phyloP scores from a whole-genome alignment of 2,888 invertebrate species.

The Ichneumoninae sp. region DNA sequence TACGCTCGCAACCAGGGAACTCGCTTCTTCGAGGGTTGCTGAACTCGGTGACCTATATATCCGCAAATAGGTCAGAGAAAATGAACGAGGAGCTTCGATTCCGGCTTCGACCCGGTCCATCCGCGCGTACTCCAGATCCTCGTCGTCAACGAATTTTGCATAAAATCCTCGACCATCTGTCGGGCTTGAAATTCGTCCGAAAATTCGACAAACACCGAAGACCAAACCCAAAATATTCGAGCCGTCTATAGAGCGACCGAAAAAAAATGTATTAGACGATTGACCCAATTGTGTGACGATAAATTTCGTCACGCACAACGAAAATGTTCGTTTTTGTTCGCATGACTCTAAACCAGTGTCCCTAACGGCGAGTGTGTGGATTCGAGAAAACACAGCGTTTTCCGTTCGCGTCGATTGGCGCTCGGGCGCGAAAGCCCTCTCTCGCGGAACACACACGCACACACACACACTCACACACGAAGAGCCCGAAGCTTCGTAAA shows the following conservation, averaged over 20 bases:
- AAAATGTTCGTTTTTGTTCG: not conserved
- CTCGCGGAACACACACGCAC: conserved; percentile 28
- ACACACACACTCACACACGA: conserved; percentile 20
- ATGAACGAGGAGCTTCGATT: conserved; percentile 73
- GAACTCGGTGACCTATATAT: conserved; percentile 80
- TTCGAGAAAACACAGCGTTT: conserved; percentile 30
- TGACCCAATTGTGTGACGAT: too few relatives aligned
- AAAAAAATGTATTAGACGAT: not conserved
- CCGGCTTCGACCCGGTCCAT: conserved; percentile 31
- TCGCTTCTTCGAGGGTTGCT: conserved; percentile 74
- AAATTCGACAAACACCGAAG: not conserved
- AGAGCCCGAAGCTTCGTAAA: conserved; percentile 71
- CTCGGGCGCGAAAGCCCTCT: conserved; percentile 16
- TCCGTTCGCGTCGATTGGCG: conserved; percentile 47
- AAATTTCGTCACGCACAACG: not conserved
- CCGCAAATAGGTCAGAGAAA: conserved; percentile 77
- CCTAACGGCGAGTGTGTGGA: not conserved
- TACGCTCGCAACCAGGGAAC: conserved; percentile 48
- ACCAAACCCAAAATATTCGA: not conserved
- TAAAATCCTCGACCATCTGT: not conserved
- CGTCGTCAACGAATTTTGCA: too few relatives aligned
- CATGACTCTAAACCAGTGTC: conserved; percentile 22
- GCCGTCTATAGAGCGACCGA: not conserved
- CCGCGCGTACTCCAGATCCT: conserved; percentile 1
- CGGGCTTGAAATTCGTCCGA: not conserved